These are phyloP conservation scores for Mastomys coucha DNA, from an alignment of 2,113 vertebrate species.

Conservation along the genomic window DNA sequence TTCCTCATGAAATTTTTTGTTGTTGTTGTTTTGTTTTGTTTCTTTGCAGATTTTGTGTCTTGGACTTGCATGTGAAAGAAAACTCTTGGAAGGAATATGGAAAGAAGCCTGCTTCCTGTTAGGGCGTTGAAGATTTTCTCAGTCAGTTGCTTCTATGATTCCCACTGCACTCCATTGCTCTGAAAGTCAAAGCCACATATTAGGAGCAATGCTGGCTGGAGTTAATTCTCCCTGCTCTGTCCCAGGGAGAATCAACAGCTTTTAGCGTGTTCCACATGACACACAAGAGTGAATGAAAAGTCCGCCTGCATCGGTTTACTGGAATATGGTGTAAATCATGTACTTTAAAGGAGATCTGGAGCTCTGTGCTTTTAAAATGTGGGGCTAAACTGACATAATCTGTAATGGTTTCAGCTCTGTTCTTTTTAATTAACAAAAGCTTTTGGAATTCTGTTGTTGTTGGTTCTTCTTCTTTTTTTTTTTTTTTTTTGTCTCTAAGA, in stretches of 20 bases:
- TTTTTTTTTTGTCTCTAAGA: conserved; percentile 65
- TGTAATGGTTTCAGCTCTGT: conserved; percentile 70
- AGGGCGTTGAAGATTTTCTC: conserved; percentile 66
- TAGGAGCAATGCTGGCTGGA: conserved; percentile 72
- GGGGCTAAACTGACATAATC: conserved; percentile 69
- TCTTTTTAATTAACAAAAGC: conserved; percentile 74
- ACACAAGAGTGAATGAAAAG: conserved; percentile 68
- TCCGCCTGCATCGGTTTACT: conserved; percentile 64
- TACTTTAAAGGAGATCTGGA: conserved; percentile 72
- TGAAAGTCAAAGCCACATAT: conserved; percentile 71
- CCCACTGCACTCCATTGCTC: conserved; percentile 54
- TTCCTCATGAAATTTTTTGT: conserved; percentile 35
- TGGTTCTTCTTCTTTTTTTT: neutral
- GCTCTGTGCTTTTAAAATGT: conserved; percentile 44
- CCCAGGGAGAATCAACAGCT: neutral
- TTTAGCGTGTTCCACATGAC: conserved; percentile 43
- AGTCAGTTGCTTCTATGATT: conserved; percentile 58
- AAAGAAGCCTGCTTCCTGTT: conserved; percentile 73
- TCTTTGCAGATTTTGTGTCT: conserved; percentile 74
- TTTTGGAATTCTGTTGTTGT: conserved; percentile 77
- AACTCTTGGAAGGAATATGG: conserved; percentile 72
- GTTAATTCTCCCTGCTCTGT: conserved; percentile 70
- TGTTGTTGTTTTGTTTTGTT: conserved; percentile 43
- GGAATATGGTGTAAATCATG: conserved; percentile 78
- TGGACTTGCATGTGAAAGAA: conserved; percentile 56